Evolutionary conservation across 2,113 vertebrate species (phyloP).

Genomic region (Chloropsis hardwickii): DNA sequence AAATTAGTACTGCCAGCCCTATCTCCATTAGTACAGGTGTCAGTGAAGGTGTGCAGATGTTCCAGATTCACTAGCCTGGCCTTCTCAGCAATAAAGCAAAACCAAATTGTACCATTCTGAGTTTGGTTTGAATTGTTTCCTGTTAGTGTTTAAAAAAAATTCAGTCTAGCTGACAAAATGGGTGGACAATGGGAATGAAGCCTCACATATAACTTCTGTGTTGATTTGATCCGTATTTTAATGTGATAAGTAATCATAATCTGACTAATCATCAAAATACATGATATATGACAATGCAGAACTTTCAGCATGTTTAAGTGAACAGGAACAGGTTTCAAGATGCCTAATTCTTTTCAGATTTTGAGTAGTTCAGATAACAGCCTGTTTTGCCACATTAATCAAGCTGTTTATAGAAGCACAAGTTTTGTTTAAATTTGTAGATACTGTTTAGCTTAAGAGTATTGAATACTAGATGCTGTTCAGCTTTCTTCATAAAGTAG

Average conservation of each 20-base stretch:
- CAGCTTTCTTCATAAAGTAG: neutral
- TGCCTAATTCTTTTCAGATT: neutral
- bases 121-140: neutral
- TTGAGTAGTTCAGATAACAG: neutral
- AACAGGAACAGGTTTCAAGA: neutral
- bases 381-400: neutral
- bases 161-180: neutral
- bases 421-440: neutral
- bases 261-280: neutral
- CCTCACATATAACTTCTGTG: neutral
- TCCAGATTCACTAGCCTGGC: neutral
- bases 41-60: neutral
- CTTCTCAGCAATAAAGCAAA: neutral
- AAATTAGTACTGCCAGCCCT: neutral
- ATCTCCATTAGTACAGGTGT: neutral
- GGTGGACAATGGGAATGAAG: neutral
- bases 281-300: neutral
- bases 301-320: neutral
- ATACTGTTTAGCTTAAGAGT: neutral
- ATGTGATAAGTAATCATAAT: neutral
- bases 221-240: neutral
- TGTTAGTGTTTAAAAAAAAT: neutral
- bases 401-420: neutral
- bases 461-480: neutral
- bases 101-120: neutral